These are phyloP conservation scores for Peromyscus melanophrys DNA, from an alignment of 2,797 vertebrate genomes.

Conservation along the genomic window DNA sequence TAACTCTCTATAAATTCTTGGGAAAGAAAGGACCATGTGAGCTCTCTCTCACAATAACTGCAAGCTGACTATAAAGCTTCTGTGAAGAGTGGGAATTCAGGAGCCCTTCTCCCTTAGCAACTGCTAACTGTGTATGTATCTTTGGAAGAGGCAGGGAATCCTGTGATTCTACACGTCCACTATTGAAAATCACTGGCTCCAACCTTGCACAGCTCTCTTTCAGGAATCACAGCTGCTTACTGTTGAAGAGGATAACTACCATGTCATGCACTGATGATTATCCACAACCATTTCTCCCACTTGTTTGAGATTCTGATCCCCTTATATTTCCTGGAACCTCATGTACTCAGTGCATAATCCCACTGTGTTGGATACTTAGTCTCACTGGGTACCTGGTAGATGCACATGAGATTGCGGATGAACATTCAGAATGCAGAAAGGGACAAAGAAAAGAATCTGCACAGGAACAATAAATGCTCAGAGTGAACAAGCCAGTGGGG, in stretches of 20 bases:
- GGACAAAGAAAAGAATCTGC: neutral
- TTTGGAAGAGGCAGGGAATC: accelerated
- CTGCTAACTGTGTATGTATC: neutral
- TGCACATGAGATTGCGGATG: neutral
- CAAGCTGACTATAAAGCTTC: neutral
- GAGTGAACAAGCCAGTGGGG: neutral
- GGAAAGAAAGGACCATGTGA: neutral
- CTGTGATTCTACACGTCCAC: neutral
- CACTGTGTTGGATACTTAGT: too few relatives aligned
- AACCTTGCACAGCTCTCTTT: neutral
- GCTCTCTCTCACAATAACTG: neutral
- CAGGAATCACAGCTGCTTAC: neutral
- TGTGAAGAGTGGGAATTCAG: neutral
- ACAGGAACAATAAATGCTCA: neutral
- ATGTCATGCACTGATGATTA: neutral
- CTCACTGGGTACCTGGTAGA: neutral
- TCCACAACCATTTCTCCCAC: neutral
- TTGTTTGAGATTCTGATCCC: neutral
- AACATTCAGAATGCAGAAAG: neutral
- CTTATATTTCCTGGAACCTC: accelerated
- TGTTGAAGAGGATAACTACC: neutral
- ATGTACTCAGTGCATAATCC: accelerated
- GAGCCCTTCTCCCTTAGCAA: neutral
- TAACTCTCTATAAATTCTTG: neutral
- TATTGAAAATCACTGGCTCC: neutral